Evolutionary conservation across 2,888 invertebrate genomes (phyloP), one percentile per base, ranked within the genome.

Genomic region (Ophraella communa): DNA sequence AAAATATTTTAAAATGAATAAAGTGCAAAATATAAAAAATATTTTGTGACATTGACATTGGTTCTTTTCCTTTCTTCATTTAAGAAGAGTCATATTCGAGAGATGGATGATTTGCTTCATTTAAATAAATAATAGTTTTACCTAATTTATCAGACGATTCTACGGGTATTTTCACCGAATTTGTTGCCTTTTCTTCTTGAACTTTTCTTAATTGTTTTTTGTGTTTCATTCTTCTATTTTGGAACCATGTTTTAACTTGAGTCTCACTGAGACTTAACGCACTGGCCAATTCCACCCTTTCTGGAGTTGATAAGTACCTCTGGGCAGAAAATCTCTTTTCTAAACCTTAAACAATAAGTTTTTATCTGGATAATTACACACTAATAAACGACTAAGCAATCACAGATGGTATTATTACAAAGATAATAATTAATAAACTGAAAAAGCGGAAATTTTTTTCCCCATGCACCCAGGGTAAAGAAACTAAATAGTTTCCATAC

Each of bases 191-290:
- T 7, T 84, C 84, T 33, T 86, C 85, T 71, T 88, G 88, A 63
- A 89, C 83, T 76, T 93, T 92, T 73, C 92, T 81, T 82, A 95
- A 84, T 78, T 95, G 94, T 77, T 96, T 96, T 86, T 96, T 96
- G 81, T 96, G 95, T 80, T 96, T 96, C 98, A 98, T 98, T 74
- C 98, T 85, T 23, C 97, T 85, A 84, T 98, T 98, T 84, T 98
- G 97, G 83, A 98, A 97, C 97, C 97, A 97, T 66, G 97, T 98
- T 85, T 97, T 97, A 69, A 97, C 82, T 69, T 97, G 91, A 0
- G 98, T 98, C 84, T 98, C 98, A 11, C 96, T 96, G 17, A 98
- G 87, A 80, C 92, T 95, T 53, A 98, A 86, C 0, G 95, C 95
- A 0, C 93, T 91, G 0, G 98, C 98, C 62, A 98, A 84, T 81